A percentile compares a stretch with the other conserved stretches of the same genome.
These are phyloP conservation scores for Ooceraea biroi DNA, from an alignment of 1,140 invertebrate species.

Conservation along the genomic window DNA sequence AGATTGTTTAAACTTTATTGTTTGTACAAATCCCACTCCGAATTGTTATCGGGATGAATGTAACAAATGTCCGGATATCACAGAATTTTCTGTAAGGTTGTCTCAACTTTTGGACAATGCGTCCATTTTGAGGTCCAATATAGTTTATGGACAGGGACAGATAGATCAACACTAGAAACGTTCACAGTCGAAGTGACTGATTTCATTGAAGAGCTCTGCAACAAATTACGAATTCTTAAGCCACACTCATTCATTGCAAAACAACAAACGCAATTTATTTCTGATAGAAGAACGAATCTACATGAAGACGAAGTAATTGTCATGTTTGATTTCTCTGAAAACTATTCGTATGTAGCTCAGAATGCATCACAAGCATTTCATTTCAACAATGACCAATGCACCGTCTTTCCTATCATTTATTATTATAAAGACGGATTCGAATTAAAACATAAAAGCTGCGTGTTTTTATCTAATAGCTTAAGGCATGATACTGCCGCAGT, in stretches of 20 bases:
- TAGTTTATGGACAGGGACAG: background rate
- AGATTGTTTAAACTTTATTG: background rate
- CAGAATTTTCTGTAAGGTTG: background rate
- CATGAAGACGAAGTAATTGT: background rate
- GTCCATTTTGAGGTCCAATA: background rate
- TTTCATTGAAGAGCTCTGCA: background rate
- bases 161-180: background rate
- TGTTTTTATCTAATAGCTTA: background rate
- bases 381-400: conserved; percentile 3
- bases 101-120: background rate
- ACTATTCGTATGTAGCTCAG: background rate
- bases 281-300: background rate
- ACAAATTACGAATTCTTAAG: background rate
- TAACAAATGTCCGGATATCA: background rate
- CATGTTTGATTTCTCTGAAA: background rate
- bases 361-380: background rate
- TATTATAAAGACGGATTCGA: background rate
- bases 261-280: background rate
- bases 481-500: background rate
- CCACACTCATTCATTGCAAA: background rate
- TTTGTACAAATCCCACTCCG: background rate
- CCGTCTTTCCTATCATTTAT: background rate
- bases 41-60: background rate
- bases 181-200: background rate
- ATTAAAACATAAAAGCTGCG: background rate